Conservation (phyloP, 2,888 invertebrate genomes). For the Theristus sp. region DNA sequence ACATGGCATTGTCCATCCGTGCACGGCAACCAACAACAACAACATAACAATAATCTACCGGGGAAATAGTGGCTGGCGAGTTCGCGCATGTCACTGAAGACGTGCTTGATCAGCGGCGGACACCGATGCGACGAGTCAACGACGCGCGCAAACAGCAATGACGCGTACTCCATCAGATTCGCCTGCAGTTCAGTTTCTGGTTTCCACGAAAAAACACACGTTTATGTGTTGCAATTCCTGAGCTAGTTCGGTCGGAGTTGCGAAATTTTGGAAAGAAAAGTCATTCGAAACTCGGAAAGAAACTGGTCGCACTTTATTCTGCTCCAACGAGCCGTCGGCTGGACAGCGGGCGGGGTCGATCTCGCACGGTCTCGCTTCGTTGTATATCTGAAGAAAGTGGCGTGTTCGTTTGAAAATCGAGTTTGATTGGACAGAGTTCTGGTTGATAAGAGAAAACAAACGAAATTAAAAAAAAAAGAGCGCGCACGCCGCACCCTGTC, state of each 20-base stretch:
- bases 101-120: constrained; percentile 17
- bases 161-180: constrained; percentile 20
- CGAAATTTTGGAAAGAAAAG: too few species aligned
- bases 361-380: constrained; percentile 23
- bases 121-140: constrained; percentile 18
- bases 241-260: not conserved
- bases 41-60: not conserved
- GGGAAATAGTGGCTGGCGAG: constrained; percentile 16
- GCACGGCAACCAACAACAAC: not conserved
- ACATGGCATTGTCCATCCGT: not conserved
- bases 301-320: constrained; percentile 18
- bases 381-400: constrained; percentile 17
- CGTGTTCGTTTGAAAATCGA: too few species aligned
- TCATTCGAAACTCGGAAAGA: too few species aligned
- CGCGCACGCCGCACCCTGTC: too few species aligned
- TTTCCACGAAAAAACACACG: too few species aligned
- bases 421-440: too few species aligned
- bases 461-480: too few species aligned
- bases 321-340: constrained; percentile 5
- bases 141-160: constrained; percentile 18
- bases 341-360: constrained; percentile 20
- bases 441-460: too few species aligned
- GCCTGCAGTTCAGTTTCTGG: too few species aligned
- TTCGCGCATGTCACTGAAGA: constrained; percentile 19
- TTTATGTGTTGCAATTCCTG: too few species aligned